Base-by-base conservation (phyloP, 2,797 vertebrate species). In the Rachycentron canadum region DNA sequence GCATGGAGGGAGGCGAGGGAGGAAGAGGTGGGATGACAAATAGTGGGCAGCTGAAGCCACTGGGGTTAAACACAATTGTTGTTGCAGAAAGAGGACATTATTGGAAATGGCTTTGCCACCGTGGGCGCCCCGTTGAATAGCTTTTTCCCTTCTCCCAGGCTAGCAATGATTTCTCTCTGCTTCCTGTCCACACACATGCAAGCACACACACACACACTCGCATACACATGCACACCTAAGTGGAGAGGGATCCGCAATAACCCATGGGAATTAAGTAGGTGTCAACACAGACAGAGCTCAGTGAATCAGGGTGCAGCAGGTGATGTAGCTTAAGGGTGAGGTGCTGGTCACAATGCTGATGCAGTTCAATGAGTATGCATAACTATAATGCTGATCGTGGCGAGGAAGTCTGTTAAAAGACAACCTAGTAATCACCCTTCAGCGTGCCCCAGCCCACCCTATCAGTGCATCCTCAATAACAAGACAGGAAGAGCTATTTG, bases 11-110 rank as follows among this genome's bases (percentile, higher is more conserved):
- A 85, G 83, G 82, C 28, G 64, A 84, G 79, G 72, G 84, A 86
- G 82, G 85, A 90, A 85, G 86, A 82, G 79, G 81, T 81, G 77
- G 78, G 88, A 93, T 95, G 93, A 94, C 87, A 93, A 93, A 94
- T 90, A 89, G 89, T 91, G 92, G 89, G 88, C 83, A 90, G 87
- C 91, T 89, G 86, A 92, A 95, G 92, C 91, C 94, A 94, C 76
- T 88, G 93, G 93, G 93, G 93, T 95, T 94, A 95, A 95, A 94
- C 90, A 93, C 93, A 93, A 95, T 94, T 94, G 93, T 91, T 94
- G 91, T 92, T 92, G 92, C 91, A 93, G 92, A 93, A 92, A 94
- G 91, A 92, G 89, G 91, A 95, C 93, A 95, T 95, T 94, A 95
- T 94, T 94, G 91, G 92, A 94, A 95, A 95, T 93, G 90, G 90